Base-by-base conservation (phyloP, 2,888 invertebrate genomes). In the Entomobrya proxima region DNA sequence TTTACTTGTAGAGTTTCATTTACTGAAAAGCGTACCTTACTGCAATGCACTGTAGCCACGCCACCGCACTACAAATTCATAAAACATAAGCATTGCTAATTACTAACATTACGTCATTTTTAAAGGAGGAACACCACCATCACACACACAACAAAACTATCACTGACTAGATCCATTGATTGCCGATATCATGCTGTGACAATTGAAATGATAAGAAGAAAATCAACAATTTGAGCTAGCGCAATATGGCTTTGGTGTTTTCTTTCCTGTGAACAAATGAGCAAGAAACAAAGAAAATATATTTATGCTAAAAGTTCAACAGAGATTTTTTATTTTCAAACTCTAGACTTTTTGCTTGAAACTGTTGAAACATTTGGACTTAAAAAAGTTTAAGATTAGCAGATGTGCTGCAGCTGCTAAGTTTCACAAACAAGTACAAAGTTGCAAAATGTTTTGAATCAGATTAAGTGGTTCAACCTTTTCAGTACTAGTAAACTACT, bases 31-130 rank as follows among this genome's bases (percentile, higher is more conserved):
- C n/a, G 35, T 64, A 35, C 37, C 37, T 64, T 64, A 35, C 9
- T 7, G 11, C 27, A 30, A n/a, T 11, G 13, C n/a, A 15, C 58
- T 30, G n/a, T 24, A n/a, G 2, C 11, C 61, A 64, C 61, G 30
- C 27, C 58, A 15, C 6, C 13, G 4, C 27, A 58, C 58, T 30
- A 11, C 58, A 58, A 2, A 55, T 32, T 7, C 15, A 11, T n/a
- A 61, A 61, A 40, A 40, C 40, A 67, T 40, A 30, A 61, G 61
- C 32, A 67, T 30, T 67, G 21, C 40, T 67, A 67, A 67, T 67
- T 55, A 27, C 27, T 55, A 3, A 67, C 35, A 67, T 67, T 67
- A 67, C 67, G 67, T 67, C 67, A 67, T 67, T 67, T 37, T 67
- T 37, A 67, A 61, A n/a, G n/a, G n/a, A n/a, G 32, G 61, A 61